Evolutionary conservation across 2,888 invertebrate genomes (phyloP).

Genomic region (Bibio marci): DNA sequence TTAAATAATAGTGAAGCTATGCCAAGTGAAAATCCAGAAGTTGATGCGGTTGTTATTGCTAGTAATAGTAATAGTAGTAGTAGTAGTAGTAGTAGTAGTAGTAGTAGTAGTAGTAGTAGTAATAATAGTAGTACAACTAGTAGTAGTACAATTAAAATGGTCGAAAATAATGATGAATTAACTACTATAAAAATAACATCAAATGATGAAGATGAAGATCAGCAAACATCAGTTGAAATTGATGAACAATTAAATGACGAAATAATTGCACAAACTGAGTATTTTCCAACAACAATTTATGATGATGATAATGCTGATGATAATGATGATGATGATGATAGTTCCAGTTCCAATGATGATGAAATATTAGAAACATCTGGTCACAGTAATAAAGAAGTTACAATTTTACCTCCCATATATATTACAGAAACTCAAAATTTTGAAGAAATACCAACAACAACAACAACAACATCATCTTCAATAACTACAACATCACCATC

Average conservation of each 20-base stretch:
- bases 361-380: slow-evolving; percentile 12
- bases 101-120: too few species aligned
- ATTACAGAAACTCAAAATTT: slow-evolving; percentile 2
- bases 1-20: too few species aligned
- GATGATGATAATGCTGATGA: slow-evolving; percentile 12
- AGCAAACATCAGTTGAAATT: background rate
- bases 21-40: too few species aligned
- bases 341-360: slow-evolving; percentile 25
- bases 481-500: background rate
- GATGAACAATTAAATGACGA: background rate
- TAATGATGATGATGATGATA: slow-evolving; percentile 17
- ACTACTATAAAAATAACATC: background rate
- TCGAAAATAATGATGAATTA: background rate
- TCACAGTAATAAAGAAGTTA: too few species aligned
- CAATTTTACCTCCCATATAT: background rate
- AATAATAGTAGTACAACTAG: too few species aligned
- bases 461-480: background rate
- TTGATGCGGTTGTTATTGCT: slow-evolving; percentile 2
- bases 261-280: background rate
- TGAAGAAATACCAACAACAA: background rate
- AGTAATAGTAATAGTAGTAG: too few species aligned
- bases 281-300: background rate
- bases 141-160: too few species aligned
- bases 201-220: background rate
- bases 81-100: too few species aligned